Evolutionary conservation across 2,888 invertebrate species (phyloP), one percentile per base, ranked within the genome.

Genomic region (Ectemnius lituratus): DNA sequence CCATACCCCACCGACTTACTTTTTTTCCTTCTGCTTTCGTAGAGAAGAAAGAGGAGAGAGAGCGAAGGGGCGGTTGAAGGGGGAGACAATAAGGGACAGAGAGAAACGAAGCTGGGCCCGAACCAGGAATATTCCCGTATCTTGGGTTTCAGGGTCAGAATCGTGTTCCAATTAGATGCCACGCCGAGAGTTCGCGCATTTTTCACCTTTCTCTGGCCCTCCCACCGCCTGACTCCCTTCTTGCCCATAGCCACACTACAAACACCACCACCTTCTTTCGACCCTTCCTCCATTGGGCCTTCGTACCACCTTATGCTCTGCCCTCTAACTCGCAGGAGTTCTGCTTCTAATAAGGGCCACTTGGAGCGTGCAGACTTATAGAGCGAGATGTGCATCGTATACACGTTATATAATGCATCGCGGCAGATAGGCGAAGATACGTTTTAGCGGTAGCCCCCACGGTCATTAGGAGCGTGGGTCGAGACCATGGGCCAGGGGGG

Each of bases 151-250:
- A 84, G 87, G 89, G 89, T 88, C 88, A 88, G 86, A 88, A 88
- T 89, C 89, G 89, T 89, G 89, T 89, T 88, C 89, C 89, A 89
- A 89, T 89, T 89, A 89, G 86, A 88, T 83, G 78, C 73, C 69
- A 78, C 74, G 83, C 66, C 72, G 73, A 76, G 76, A 77, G 73
- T 76, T 78, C 27, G 67, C 18, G 69, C 76, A 78, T 83, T 81
- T 83, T 83, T 83, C 77, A 68, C 73, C 70, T 11, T 59, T 64
- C 62, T 57, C 60, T 57, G 59, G 16, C 63, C 65, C 46, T 52
- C 47, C 58, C 49, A 28, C 45, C 56, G 37, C 37, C 37, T 23
- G 23, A 23, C 23, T 23, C 20, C 23, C 23, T 3, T 23, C 62
- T 16, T 13, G 37, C 57, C 23, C 62, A 16, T 52, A 16, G n/a